These are phyloP conservation scores for Penaeus chinensis DNA, from an alignment of 1,140 invertebrate genomes.

Conservation along the genomic window DNA sequence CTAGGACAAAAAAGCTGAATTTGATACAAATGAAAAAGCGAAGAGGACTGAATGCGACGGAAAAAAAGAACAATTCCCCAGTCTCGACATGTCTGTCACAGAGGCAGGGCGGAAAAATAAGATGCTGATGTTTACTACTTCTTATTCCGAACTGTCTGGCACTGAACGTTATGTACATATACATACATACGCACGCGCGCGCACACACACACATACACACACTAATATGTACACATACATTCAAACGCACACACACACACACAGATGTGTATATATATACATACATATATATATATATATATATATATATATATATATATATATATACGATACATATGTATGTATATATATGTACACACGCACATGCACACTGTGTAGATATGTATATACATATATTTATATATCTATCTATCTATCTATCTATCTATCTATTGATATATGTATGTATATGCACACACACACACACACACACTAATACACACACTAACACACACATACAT, in stretches of 20 bases:
- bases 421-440: not conserved
- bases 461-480: not conserved
- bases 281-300: not conserved
- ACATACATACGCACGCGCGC: not conserved
- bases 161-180: not conserved
- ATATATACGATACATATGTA: not conserved
- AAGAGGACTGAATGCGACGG: no score
- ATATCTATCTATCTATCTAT: not conserved
- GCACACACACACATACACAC: not conserved
- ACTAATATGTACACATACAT: not conserved
- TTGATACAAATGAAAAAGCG: no score
- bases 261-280: no score
- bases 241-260: not conserved
- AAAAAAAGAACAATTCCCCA: no score
- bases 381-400: not conserved
- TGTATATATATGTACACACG: not conserved
- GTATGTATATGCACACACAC: not conserved
- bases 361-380: not conserved
- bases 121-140: no score
- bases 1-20: no score
- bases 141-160: no score
- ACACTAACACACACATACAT: not conserved
- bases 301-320: not conserved
- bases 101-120: no score
- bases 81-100: no score